Evolutionary conservation across 2,113 vertebrate species (phyloP).

Genomic region (Chascanopsetta lugubris): DNA sequence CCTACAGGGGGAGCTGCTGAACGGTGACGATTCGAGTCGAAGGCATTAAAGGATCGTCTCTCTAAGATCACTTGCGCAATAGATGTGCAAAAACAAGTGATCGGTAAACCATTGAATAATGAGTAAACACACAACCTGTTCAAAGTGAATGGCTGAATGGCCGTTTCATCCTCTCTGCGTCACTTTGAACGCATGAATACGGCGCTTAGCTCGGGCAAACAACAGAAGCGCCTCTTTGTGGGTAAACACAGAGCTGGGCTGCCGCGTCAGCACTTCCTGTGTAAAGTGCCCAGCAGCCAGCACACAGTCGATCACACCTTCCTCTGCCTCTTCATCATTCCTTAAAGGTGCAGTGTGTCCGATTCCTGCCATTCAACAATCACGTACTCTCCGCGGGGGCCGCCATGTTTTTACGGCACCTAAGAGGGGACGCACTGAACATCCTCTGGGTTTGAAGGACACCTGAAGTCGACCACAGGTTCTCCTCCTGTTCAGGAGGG

Average conservation of each 20-base stretch:
- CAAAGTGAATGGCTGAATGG: not conserved
- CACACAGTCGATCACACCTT: conserved; percentile 60
- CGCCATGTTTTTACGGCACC: no score
- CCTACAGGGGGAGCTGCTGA: not conserved
- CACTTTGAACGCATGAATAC: conserved; percentile 42
- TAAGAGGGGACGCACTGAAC: no score
- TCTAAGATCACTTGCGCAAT: not conserved
- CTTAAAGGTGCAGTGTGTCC: no score
- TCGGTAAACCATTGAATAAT: not conserved
- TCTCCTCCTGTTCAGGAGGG: no score
- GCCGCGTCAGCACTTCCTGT: conserved; percentile 61
- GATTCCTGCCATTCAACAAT: no score
- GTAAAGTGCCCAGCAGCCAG: conserved; percentile 45
- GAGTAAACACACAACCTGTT: not conserved
- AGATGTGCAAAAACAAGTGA: not conserved
- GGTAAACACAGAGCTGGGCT: conserved; percentile 32
- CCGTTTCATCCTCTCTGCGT: conserved; percentile 19
- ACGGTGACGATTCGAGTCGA: not conserved
- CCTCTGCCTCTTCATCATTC: no score
- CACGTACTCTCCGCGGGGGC: no score
- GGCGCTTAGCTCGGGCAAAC: conserved; percentile 24
- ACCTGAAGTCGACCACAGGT: no score
- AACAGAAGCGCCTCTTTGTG: conserved; percentile 37
- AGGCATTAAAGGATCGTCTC: not conserved
- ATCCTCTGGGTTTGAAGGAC: no score